phyloP scores from a whole-genome alignment of 1,140 invertebrate genomes.

The Drosophila tani region DNA sequence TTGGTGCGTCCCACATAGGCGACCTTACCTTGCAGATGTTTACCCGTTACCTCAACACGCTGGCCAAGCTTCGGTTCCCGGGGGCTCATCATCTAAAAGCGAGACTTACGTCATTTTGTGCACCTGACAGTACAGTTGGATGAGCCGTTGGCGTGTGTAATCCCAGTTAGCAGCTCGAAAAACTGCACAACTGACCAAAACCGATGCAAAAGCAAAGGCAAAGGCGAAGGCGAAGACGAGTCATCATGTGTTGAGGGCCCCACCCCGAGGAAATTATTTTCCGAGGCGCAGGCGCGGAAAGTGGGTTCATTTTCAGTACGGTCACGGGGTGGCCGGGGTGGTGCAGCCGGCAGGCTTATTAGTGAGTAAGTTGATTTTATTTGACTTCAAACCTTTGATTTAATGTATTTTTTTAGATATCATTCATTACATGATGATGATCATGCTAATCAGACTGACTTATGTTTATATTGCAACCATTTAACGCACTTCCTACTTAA shows the following conservation, averaged over 20 bases:
- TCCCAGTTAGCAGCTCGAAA: conserved; percentile 59
- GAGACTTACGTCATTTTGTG: conserved; percentile 68
- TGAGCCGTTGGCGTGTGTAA: conserved; percentile 60
- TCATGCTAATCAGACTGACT: background rate
- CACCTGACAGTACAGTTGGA: conserved; percentile 29
- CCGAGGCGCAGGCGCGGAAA: conserved; percentile 58
- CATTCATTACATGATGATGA: background rate
- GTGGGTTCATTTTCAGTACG: conserved; percentile 6
- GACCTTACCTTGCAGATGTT: conserved; percentile 91
- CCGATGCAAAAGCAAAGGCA: conserved; percentile 46
- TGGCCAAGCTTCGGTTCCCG: conserved; percentile 89
- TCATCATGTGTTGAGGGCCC: conserved; percentile 54
- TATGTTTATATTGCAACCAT: no score
- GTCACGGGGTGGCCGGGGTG: background rate
- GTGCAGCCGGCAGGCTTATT: conserved; percentile 1
- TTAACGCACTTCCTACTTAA: no score
- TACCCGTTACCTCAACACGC: conserved; percentile 91
- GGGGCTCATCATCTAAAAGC: conserved; percentile 54
- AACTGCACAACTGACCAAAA: conserved; percentile 57
- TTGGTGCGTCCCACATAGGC: conserved; percentile 93
- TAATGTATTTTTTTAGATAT: background rate
- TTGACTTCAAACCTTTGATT: conserved; percentile 2
- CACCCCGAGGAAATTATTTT: conserved; percentile 44
- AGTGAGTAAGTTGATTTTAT: background rate
- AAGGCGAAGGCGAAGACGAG: conserved; percentile 29